Percentiles rank a stretch among this genome's conserved stretches.
Conservation (phyloP, 2,888 invertebrate genomes). For the Onchidella celtica region DNA sequence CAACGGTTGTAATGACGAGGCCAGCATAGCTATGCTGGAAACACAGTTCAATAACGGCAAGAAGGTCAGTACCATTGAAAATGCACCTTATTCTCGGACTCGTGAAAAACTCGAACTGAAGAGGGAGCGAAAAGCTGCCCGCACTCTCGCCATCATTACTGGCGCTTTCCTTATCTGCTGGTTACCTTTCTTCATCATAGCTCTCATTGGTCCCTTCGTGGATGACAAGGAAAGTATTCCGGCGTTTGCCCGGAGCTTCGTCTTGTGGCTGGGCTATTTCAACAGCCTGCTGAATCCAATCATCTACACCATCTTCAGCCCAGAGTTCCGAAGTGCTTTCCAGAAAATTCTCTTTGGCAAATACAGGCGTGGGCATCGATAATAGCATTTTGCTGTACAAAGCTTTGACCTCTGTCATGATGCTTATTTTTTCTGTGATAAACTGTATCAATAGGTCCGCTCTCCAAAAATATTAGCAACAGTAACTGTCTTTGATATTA, state of each 20-base stretch:
- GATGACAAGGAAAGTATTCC: conserved; percentile 82
- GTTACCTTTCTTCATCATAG: conserved; percentile 97
- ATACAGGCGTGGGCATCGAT: conserved; percentile 57
- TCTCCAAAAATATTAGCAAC: not conserved
- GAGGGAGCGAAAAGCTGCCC: conserved; percentile 79
- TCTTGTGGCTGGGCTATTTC: conserved; percentile 93
- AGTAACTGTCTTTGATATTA: no score
- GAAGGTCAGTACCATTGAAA: conserved; percentile 57
- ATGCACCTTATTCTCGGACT: conserved; percentile 64
- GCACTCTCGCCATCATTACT: conserved; percentile 86
- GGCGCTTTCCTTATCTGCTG: conserved; percentile 95
- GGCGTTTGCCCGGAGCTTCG: conserved; percentile 77
- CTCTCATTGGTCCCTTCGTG: conserved; percentile 90
- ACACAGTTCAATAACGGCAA: conserved; percentile 62
- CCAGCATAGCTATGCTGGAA: conserved; percentile 55
- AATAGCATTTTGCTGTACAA: conserved; percentile 7
- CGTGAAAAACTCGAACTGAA: conserved; percentile 79
- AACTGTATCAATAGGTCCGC: not conserved
- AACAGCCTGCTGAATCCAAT: conserved; percentile 96
- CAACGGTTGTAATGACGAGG: conserved; percentile 52
- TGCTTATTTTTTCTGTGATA: not conserved
- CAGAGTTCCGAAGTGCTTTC: conserved; percentile 94
- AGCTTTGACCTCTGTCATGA: not conserved
- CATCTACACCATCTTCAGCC: conserved; percentile 96
- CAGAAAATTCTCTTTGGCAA: conserved; percentile 86